phyloP scores from a whole-genome alignment of 2,888 invertebrate genomes.

The Cartodere bifasciata region DNA sequence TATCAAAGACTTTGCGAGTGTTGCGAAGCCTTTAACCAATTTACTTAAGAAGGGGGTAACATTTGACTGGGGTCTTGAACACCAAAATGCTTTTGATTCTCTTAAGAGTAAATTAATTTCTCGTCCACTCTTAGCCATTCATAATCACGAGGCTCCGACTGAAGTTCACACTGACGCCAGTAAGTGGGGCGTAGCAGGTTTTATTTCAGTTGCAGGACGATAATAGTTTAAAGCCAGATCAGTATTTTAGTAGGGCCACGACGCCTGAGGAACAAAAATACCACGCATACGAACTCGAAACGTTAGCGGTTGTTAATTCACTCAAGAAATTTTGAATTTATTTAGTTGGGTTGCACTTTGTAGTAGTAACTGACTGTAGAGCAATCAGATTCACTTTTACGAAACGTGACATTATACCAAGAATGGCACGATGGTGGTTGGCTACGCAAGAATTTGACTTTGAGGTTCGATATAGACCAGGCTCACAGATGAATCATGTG shows the following conservation, averaged over 20 bases:
- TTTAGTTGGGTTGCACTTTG: conserved; percentile 15
- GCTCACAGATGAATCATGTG: conserved; percentile 22
- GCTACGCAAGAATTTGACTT: conserved; percentile 23
- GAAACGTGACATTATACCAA: conserved; percentile 19
- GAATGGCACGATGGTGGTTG: conserved; percentile 25
- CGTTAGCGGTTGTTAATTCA: conserved; percentile 20
- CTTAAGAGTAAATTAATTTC: neutral
- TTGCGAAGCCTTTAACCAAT: too few species aligned
- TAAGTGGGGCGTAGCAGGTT: conserved; percentile 17
- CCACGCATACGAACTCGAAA: conserved; percentile 23
- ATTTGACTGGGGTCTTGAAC: conserved; percentile 2
- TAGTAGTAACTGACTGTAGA: conserved; percentile 18
- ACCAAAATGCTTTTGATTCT: conserved; percentile 1
- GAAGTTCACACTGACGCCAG: conserved; percentile 21
- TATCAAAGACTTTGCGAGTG: conserved; percentile 7
- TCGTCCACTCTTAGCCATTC: conserved; percentile 12
- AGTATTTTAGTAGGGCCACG: conserved; percentile 17
- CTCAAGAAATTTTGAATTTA: conserved; percentile 17
- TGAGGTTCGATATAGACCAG: conserved; percentile 20
- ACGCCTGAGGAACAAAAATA: conserved; percentile 17
- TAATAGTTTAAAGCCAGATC: conserved; percentile 17
- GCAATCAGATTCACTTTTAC: conserved; percentile 14
- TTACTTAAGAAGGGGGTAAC: conserved; percentile 9
- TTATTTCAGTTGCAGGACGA: too few species aligned
- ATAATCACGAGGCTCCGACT: conserved; percentile 11